Percentiles rank a stretch among this genome's conserved stretches.
Conservation (phyloP, 2,113 vertebrate species). For the Oxyruncus cristatus region DNA sequence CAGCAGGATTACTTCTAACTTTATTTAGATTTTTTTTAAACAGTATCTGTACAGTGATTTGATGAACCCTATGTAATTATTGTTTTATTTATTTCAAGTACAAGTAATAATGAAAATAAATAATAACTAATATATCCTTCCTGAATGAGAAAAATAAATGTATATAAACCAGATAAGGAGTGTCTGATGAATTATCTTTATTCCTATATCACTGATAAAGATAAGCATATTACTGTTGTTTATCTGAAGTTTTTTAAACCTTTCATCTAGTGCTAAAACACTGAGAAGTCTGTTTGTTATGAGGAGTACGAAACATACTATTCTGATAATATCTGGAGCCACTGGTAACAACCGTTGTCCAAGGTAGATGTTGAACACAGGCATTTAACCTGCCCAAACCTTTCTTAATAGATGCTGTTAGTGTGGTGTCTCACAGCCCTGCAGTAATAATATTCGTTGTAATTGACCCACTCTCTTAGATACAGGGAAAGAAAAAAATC, state of each 20-base stretch:
- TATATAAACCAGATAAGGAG: background rate
- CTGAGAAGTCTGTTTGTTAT: background rate
- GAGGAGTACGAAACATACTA: background rate
- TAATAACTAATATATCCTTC: background rate
- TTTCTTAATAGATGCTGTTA: conserved; percentile 23
- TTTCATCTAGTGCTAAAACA: conserved; percentile 25
- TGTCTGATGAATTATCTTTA: background rate
- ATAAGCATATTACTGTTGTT: background rate
- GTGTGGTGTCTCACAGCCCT: background rate
- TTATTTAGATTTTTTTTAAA: background rate
- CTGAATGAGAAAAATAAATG: background rate
- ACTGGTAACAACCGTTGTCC: background rate
- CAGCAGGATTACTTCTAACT: background rate
- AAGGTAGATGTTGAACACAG: background rate
- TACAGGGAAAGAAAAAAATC: background rate
- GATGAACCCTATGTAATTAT: background rate
- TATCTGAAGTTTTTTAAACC: conserved; percentile 15
- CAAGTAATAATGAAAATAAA: background rate
- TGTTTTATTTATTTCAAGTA: background rate
- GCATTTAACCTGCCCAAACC: background rate
- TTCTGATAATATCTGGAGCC: conserved; percentile 11
- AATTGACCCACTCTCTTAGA: conserved; percentile 12
- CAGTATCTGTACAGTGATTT: background rate
- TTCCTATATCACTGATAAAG: background rate
- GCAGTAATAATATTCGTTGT: background rate